Base-by-base conservation (phyloP, 2,888 invertebrate genomes). In the Monopis laevigella region DNA sequence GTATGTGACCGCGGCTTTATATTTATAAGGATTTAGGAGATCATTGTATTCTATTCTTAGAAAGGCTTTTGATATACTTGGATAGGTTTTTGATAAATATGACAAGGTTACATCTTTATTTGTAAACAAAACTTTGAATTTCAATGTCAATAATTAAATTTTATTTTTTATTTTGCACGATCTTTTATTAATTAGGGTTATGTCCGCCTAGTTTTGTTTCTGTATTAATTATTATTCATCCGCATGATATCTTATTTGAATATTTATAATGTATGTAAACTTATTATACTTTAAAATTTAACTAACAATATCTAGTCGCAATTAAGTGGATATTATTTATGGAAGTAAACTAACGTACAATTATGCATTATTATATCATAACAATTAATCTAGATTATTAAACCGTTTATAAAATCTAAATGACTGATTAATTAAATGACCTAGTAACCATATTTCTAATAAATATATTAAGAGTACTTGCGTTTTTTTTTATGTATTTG, bases 21-120 rank as follows among this genome's bases (percentile, higher is more conserved):
- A 75, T 75, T 74, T 73, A 74, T 77, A 69, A 70, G 77, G 75
- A 69, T 69, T 73, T 72, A 61, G 62, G 56, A 62, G 67, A 65
- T 65, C 59, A 63, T 58, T n/a, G n/a, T n/a, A n/a, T n/a, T 57
- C 51, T 59, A 58, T 59, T 65, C 62, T 62, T 58, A 55, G 59
- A 51, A 46, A 45, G 43, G 44, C 12, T 32, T 32, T 32, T 32
- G 7, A 13, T 16, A 32, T n/a, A 32, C 14, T 17, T 17, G 16
- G 14, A 16, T n/a, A 32, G 4, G 12, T n/a, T 17, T 32, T 32
- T 30, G n/a, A n/a, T n/a, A n/a, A n/a, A 30, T 18, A 16, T 21
- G 36, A 34, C 36, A 36, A 21, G 21, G 36, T 36, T 8, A 36
- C 8, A 21, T 5, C 14, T n/a, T 34, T 5, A n/a, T 34, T 34